Percentiles rank a stretch among this genome's conserved stretches.
These are phyloP conservation scores for Phalanger gymnotis DNA, from an alignment of 2,797 vertebrate genomes.

Conservation along the genomic window DNA sequence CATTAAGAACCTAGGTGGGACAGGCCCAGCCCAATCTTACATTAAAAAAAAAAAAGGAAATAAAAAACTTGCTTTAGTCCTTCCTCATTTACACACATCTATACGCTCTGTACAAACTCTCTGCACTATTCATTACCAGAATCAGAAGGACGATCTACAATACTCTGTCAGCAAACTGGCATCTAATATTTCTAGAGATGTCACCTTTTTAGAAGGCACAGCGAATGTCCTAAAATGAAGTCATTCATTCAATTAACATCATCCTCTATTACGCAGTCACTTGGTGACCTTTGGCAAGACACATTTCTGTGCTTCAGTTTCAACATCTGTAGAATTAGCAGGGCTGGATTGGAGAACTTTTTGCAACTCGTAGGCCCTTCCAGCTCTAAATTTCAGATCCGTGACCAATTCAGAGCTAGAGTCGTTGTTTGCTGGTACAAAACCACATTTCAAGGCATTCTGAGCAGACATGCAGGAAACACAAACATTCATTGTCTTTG, in stretches of 20 bases:
- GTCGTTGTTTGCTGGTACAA: background rate
- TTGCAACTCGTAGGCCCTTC: background rate
- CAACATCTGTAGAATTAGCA: background rate
- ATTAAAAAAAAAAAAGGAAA: background rate
- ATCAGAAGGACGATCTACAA: background rate
- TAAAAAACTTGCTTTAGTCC: background rate
- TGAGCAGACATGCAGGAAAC: background rate
- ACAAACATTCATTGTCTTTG: background rate
- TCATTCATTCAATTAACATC: background rate
- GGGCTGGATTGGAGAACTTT: background rate
- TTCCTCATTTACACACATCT: background rate
- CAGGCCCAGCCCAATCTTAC: conserved; percentile 2
- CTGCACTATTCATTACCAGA: background rate
- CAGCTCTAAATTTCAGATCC: background rate
- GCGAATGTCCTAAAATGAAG: background rate
- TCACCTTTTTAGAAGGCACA: background rate
- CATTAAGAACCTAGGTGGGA: conserved; percentile 45
- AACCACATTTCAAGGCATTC: background rate
- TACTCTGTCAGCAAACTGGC: background rate
- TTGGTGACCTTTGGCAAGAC: background rate
- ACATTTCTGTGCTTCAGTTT: background rate
- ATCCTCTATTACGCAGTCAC: background rate
- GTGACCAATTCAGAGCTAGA: background rate
- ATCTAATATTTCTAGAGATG: background rate
- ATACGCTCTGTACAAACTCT: background rate